These are phyloP conservation scores for Podarcis siculus DNA, from an alignment of 2,797 vertebrate species.

Conservation along the genomic window DNA sequence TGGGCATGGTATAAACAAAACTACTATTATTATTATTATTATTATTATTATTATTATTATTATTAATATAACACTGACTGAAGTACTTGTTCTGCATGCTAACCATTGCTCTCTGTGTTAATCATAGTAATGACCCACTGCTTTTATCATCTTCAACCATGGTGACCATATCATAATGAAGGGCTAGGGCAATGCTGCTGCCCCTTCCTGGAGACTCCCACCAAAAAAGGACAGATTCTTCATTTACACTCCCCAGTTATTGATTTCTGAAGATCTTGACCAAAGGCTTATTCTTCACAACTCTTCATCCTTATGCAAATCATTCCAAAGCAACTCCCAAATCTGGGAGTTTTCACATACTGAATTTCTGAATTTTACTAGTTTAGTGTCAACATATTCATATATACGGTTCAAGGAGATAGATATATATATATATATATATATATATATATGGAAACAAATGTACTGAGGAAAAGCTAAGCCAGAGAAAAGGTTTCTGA, in stretches of 20 bases:
- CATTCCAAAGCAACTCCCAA: neutral
- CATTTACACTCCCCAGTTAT: neutral
- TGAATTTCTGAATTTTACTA: neutral
- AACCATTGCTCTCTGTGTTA: constrained; percentile 44
- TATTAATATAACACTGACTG: too few relatives aligned
- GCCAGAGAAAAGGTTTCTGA: neutral
- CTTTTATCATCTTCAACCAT: neutral
- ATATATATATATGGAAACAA: neutral
- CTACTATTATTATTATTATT: too few relatives aligned
- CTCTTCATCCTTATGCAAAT: neutral
- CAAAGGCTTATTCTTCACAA: neutral
- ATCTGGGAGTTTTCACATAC: neutral
- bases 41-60: too few relatives aligned
- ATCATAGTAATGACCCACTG: constrained; percentile 3
- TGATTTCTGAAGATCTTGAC: neutral
- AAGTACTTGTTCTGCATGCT: constrained; percentile 19
- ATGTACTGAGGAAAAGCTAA: neutral
- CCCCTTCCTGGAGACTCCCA: neutral
- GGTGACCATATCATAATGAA: neutral
- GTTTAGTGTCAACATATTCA: neutral
- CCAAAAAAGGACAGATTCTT: neutral
- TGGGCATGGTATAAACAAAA: too few relatives aligned
- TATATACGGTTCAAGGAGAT: neutral
- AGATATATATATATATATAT: neutral
- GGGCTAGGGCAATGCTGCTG: neutral